Base-by-base conservation (phyloP, 2,797 vertebrate genomes). In the Buceros bicornis region DNA sequence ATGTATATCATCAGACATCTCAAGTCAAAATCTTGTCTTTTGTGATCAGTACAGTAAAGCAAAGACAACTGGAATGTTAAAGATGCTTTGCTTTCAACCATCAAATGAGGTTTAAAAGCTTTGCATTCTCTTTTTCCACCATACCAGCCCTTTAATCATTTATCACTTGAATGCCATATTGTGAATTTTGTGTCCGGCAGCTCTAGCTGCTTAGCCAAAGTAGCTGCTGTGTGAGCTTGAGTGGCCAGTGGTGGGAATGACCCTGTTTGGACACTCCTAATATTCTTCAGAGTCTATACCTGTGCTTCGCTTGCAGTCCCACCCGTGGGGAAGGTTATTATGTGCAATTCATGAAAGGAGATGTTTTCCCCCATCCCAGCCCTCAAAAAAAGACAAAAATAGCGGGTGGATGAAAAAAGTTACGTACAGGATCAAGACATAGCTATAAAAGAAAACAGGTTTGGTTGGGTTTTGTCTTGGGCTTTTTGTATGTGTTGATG, bases 71-170 rank as follows among this genome's bases (percentile, higher is more conserved):
- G 67, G 70, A 91, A 94, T 88, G 79, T 82, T 95, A 71, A 92
- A 88, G 76, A 79, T 73, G 8, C 8, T 17, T 87, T 87, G 77
- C 40, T 85, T 85, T 80, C 60, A 79, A 88, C 72, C 71, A 40
- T 89, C 90, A 83, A 71, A 86, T 70, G 57, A 88, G 61, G n/a
- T 97, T 96, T 92, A 91, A 94, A 92, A 91, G 83, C 58, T 88
- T 96, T 95, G 24, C 10, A 90, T 88, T 45, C 29, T 94, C 64
- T 81, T 71, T 90, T 87, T 89, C 42, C 29, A 13, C 70, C 56
- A n/a, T 35, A 31, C 66, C 62, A 37, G 42, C 70, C 62, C 61
- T 94, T 95, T 93, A 85, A 76, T 95, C 87, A 91, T 91, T 64
- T 94, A 94, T 95, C 29, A 8, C 54, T 14, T 95, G 95, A 76